These are phyloP conservation scores for Tethea ocularis DNA, from an alignment of 2,888 invertebrate genomes.

Conservation along the genomic window DNA sequence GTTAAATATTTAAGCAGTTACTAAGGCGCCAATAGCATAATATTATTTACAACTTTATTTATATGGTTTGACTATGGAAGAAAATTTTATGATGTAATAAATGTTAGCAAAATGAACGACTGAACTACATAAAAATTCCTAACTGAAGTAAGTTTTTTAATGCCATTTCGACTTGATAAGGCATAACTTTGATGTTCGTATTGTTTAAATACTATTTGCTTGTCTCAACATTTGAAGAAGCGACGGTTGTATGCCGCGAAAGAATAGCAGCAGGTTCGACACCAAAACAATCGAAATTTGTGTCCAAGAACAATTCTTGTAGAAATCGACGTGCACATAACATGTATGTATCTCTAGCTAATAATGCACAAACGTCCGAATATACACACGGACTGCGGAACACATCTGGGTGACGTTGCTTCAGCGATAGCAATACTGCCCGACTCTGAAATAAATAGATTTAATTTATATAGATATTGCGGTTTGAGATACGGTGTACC, in stretches of 20 bases:
- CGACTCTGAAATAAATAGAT: constrained; percentile 86
- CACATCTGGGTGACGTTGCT: constrained; percentile 88
- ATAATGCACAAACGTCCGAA: constrained; percentile 93
- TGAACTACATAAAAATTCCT: not conserved
- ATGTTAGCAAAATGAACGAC: not conserved
- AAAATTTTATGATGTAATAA: not conserved
- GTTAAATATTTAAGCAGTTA: not conserved
- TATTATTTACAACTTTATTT: not conserved
- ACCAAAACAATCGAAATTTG: constrained; percentile 87
- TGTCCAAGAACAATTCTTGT: constrained; percentile 96
- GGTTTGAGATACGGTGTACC: no score
- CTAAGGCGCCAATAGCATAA: not conserved
- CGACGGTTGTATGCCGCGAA: constrained; percentile 46
- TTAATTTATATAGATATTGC: no score
- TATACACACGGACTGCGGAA: constrained; percentile 96
- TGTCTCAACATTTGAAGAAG: constrained; percentile 13
- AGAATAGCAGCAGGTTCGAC: constrained; percentile 79
- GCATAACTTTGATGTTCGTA: not conserved
- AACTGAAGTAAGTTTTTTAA: not conserved
- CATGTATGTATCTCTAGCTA: constrained; percentile 92
- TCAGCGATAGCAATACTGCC: constrained; percentile 89
- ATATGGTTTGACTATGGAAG: not conserved
- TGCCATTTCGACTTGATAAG: not conserved
- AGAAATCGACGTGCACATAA: constrained; percentile 93
- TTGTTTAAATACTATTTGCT: constrained; percentile 29